These are phyloP conservation scores for Noctua janthe DNA, from an alignment of 2,888 invertebrate species.

Conservation along the genomic window DNA sequence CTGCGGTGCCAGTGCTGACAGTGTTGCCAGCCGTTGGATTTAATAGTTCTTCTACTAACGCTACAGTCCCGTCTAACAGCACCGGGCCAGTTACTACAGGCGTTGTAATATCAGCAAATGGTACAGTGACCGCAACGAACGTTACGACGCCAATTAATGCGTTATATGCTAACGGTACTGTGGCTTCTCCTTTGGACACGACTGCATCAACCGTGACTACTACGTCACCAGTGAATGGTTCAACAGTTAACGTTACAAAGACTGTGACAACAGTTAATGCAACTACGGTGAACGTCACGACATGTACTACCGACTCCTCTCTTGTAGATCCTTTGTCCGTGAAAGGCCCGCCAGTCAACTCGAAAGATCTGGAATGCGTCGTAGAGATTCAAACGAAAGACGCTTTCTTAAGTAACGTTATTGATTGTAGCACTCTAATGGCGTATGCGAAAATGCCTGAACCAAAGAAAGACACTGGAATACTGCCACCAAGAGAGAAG, in stretches of 20 bases:
- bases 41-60: slow-evolving; percentile 32
- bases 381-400: slow-evolving; percentile 81
- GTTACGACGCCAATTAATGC: slow-evolving; percentile 4
- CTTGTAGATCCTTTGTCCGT: slow-evolving; percentile 79
- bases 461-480: slow-evolving; percentile 72
- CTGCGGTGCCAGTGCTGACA: slow-evolving; percentile 10
- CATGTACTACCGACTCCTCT: slow-evolving; percentile 72
- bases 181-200: slow-evolving; percentile 34
- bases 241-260: slow-evolving; percentile 40
- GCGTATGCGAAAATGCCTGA: slow-evolving; percentile 82
- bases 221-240: slow-evolving; percentile 20
- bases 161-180: slow-evolving; percentile 57
- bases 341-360: slow-evolving; percentile 77
- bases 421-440: slow-evolving; percentile 80
- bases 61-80: slow-evolving; percentile 9
- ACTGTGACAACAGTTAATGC: slow-evolving; percentile 61
- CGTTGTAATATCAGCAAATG: neutral
- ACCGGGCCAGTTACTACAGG: neutral
- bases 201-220: slow-evolving; percentile 68
- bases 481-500: slow-evolving; percentile 78
- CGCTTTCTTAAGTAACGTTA: slow-evolving; percentile 72
- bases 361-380: slow-evolving; percentile 77
- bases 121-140: slow-evolving; percentile 14
- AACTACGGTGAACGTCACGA: slow-evolving; percentile 70
- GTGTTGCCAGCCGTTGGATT: slow-evolving; percentile 32